Evolutionary conservation across 37 sponge, comb jelly and placozoan species (phyloP), one percentile per base, ranked within the genome.

Genomic region (Chondrilla cf. caribensis): DNA sequence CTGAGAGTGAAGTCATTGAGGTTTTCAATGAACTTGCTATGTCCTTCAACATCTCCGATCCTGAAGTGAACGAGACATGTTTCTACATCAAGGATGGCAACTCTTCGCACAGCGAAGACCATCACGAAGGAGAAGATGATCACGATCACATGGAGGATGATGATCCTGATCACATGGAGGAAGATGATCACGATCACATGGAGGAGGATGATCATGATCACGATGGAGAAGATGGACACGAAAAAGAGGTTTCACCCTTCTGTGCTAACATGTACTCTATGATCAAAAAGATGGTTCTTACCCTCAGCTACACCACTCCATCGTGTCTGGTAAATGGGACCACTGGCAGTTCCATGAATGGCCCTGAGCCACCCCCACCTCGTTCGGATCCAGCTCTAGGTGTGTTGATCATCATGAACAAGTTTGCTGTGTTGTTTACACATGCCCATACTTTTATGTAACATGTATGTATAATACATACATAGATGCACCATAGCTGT

Each of bases 251-350:
- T 26, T 33, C 32, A 33, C 35, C 68, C 68, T 73, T 73, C 36
- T 73, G 76, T 39, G 44, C 31, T 8, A 38, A 14, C 24, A 1
- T 73, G 44, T 73, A 73, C 76, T 39, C 36, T 9, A 0, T 73
- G 41, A 40, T 6, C 15, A 73, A 43, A 42, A n/a, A 75, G 77
- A 28, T 86, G 39, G 38, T 86, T 6, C 25, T 86, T 37, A 21
- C 26, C 0, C 82, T 86, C 21, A 86, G 81, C 57, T 25, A 72
- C 58, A 86, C 87, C 21, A 72, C 67, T 5, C 65, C 26, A 3
- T 81, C 76, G 41, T 86, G 87, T 38, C 87, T 86, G 44, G 25
- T 25, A 7, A 73, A 73, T 40, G 76, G 76, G 2, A 73, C 76
- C 25, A 11, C 14, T 3, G 44, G 44, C n/a, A 33, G 29, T 29